A percentile compares a stretch with the other conserved stretches of the same genome.
phyloP scores from a whole-genome alignment of 1,140 invertebrate genomes.

The Elymnias hypermnestra region DNA sequence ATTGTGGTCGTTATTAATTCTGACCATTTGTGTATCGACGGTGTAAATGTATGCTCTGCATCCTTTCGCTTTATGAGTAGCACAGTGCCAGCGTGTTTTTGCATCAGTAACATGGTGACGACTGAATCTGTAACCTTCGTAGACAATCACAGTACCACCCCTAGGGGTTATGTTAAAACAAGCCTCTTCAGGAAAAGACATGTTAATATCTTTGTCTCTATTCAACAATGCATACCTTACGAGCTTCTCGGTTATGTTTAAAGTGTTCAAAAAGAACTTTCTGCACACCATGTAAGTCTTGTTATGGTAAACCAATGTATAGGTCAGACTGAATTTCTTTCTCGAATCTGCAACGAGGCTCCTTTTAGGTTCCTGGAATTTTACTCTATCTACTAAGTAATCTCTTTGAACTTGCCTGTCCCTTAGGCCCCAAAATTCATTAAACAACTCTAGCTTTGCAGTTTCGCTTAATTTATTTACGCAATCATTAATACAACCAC shows the following conservation, averaged over 20 bases:
- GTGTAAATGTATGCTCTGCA: conserved; percentile 32
- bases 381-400: background rate
- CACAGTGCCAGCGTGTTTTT: conserved; percentile 30
- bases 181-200: background rate
- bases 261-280: background rate
- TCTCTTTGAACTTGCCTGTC: background rate
- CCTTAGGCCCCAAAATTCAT: conserved; percentile 1
- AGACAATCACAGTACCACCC: background rate
- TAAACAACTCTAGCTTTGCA: background rate
- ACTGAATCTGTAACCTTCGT: conserved; percentile 12
- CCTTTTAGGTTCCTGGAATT: conserved; percentile 3
- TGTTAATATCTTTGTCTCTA: background rate
- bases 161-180: background rate
- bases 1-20: conserved; percentile 16
- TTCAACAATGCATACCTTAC: conserved; percentile 1
- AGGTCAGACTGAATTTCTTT: background rate
- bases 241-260: background rate
- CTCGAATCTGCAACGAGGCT: background rate
- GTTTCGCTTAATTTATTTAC: background rate
- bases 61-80: conserved; percentile 21
- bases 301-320: background rate
- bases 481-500: background rate
- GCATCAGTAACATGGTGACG: background rate
- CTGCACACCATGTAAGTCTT: background rate
- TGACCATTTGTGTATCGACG: conserved; percentile 19